Conservation (phyloP, 1,140 invertebrate genomes). For the Caenorhabditis brenneri region DNA sequence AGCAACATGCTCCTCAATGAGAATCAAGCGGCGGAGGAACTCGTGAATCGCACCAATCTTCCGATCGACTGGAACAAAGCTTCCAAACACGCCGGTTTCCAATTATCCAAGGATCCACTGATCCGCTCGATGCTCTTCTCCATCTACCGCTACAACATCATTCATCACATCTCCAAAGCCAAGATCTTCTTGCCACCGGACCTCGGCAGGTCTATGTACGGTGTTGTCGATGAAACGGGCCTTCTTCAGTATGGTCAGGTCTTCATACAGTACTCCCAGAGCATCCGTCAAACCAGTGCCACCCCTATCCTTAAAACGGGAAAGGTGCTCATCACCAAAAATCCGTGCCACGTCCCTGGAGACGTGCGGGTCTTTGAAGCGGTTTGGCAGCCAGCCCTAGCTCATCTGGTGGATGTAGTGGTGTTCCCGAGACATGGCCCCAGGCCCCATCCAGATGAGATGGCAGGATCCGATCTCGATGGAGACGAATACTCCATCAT, state of each 20-base stretch:
- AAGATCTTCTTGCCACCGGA: constrained; percentile 68
- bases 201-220: constrained; percentile 71
- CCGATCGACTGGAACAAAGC: constrained; percentile 62
- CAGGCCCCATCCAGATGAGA: constrained; percentile 73
- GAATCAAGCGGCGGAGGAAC: constrained; percentile 59
- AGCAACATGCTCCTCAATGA: constrained; percentile 63
- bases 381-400: constrained; percentile 68
- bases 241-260: constrained; percentile 71
- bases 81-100: constrained; percentile 56
- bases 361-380: constrained; percentile 72
- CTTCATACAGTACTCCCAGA: constrained; percentile 71
- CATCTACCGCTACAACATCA: constrained; percentile 60
- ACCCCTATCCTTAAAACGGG: constrained; percentile 43
- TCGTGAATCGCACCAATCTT: constrained; percentile 61
- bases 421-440: constrained; percentile 72
- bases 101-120: constrained; percentile 70
- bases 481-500: constrained; percentile 72
- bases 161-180: constrained; percentile 59
- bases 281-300: constrained; percentile 49
- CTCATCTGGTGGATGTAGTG: constrained; percentile 72
- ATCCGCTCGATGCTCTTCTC: constrained; percentile 67
- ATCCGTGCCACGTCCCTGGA: constrained; percentile 72
- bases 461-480: constrained; percentile 72
- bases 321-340: constrained; percentile 72
- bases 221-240: constrained; percentile 71